phyloP scores from a whole-genome alignment of 2,797 vertebrate genomes.

The Myoxocephalus aenaeus region DNA sequence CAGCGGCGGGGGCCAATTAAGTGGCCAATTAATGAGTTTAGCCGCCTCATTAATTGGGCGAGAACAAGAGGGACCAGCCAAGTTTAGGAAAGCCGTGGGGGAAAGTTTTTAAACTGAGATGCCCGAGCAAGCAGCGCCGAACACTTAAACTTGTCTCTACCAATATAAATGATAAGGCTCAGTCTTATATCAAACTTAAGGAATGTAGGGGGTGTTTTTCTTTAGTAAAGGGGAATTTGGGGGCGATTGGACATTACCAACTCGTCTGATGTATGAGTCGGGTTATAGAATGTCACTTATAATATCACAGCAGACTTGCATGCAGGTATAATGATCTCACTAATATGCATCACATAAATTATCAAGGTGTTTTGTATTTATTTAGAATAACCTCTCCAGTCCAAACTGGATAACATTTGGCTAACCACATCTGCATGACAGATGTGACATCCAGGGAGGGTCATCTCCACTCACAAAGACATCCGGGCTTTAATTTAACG shows the following conservation, averaged over 20 bases:
- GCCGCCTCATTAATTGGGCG: conserved; percentile 73
- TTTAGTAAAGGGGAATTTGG: no score
- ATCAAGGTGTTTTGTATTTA: not conserved
- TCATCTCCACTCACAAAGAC: not conserved
- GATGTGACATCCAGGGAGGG: conserved; percentile 17
- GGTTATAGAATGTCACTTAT: not conserved
- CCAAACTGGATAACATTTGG: not conserved
- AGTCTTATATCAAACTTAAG: not conserved
- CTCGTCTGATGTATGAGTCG: not conserved
- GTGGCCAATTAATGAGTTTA: conserved; percentile 80
- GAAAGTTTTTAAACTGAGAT: conserved; percentile 69
- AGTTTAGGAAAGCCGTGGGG: conserved; percentile 47
- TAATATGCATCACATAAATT: not conserved
- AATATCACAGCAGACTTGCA: not conserved
- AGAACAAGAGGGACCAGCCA: conserved; percentile 38
- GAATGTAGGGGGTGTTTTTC: no score
- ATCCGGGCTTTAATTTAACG: conserved; percentile 6
- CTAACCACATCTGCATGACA: conserved; percentile 29
- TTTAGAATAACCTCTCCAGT: not conserved
- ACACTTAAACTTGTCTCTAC: not conserved
- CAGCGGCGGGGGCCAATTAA: conserved; percentile 65
- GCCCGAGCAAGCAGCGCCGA: conserved; percentile 4
- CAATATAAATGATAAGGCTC: not conserved
- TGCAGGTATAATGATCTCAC: not conserved
- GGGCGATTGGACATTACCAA: not conserved